A percentile compares a stretch with the other conserved stretches of the same genome.
These are phyloP conservation scores for Heliconius nattereri DNA, from an alignment of 1,140 invertebrate species.

Conservation along the genomic window DNA sequence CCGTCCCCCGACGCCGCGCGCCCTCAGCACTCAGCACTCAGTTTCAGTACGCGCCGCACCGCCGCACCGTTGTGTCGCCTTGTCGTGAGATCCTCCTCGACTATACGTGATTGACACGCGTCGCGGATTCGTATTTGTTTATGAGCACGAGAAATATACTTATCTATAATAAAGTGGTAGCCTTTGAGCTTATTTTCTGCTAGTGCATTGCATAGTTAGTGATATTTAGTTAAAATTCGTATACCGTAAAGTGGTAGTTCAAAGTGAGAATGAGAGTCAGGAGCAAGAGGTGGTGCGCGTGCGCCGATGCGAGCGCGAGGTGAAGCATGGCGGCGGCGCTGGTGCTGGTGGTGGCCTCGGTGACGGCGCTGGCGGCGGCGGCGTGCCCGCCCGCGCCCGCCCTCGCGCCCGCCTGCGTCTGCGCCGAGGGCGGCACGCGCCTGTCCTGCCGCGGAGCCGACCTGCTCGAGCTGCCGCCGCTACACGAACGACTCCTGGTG, in stretches of 20 bases:
- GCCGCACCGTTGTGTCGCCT: background rate
- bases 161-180: background rate
- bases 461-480: constrained; percentile 53
- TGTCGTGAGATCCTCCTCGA: background rate
- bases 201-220: background rate
- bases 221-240: background rate
- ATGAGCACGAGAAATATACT: background rate
- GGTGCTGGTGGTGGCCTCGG: constrained; percentile 39
- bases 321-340: constrained; percentile 47
- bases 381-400: constrained; percentile 37
- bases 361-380: constrained; percentile 37
- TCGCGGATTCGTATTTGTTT: background rate
- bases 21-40: too few species aligned
- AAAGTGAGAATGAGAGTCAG: constrained; percentile 15
- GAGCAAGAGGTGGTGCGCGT: constrained; percentile 20
- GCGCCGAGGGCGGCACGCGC: constrained; percentile 53
- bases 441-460: constrained; percentile 53
- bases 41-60: constrained; percentile 18
- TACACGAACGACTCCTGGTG: constrained; percentile 49
- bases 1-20: constrained; percentile 19
- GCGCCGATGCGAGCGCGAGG: constrained; percentile 29
- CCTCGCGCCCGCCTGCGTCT: constrained; percentile 49
- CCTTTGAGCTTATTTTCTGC: background rate
- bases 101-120: background rate
- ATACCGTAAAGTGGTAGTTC: background rate